phyloP scores from a whole-genome alignment of 2,888 invertebrate species.

The Pachliopta kotzebuea region DNA sequence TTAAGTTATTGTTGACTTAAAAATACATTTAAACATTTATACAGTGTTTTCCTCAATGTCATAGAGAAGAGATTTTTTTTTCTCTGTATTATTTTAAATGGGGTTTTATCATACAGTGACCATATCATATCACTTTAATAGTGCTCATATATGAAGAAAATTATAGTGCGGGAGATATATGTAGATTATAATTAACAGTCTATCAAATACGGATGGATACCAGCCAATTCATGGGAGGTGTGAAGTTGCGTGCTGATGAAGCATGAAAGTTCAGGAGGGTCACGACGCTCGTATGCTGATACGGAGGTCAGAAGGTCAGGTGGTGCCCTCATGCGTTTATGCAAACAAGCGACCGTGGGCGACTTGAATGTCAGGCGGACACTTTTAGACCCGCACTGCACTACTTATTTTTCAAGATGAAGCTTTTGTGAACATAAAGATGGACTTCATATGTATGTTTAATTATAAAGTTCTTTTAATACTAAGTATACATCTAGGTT shows the following conservation, averaged over 20 bases:
- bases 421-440: conserved; percentile 10
- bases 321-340: conserved; percentile 34
- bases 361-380: conserved; percentile 34
- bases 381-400: conserved; percentile 27
- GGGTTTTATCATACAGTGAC: too few species aligned
- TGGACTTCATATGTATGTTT: not conserved
- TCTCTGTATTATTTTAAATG: too few species aligned
- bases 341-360: conserved; percentile 33
- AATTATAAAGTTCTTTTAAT: not conserved
- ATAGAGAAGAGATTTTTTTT: too few species aligned
- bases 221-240: conserved; percentile 15
- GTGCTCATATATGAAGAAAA: too few species aligned
- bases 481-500: too few species aligned
- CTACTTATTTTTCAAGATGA: conserved; percentile 21
- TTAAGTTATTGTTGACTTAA: too few species aligned
- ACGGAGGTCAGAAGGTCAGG: conserved; percentile 42
- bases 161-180: too few species aligned
- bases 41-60: too few species aligned
- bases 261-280: conserved; percentile 43
- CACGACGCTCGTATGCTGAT: conserved; percentile 41
- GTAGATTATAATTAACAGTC: conserved; percentile 1
- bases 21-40: too few species aligned
- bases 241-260: conserved; percentile 38
- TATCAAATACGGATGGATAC: not conserved
- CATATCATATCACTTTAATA: too few species aligned